These are phyloP conservation scores for Tinamus major DNA, from an alignment of 2,797 vertebrate genomes.

Conservation along the genomic window DNA sequence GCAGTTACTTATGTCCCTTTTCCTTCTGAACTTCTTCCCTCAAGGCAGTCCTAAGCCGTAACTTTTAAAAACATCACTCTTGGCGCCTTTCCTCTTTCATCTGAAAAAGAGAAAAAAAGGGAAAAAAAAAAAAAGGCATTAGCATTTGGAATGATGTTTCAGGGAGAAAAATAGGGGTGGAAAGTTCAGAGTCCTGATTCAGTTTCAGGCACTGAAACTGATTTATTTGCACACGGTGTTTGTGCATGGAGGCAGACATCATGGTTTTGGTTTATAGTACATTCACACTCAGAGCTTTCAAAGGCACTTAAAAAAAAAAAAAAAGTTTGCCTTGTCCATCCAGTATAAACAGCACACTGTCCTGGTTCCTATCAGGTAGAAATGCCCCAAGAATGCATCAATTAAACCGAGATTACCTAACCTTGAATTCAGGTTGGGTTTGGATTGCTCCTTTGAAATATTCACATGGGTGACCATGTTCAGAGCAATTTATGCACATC, in stretches of 20 bases:
- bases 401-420: not conserved
- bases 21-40: not conserved
- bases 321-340: not conserved
- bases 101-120: not conserved
- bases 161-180: fast-evolving
- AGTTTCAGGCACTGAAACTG: not conserved
- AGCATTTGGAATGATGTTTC: not conserved
- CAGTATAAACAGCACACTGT: not conserved
- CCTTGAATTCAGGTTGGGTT: not conserved
- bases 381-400: fast-evolving
- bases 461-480: not conserved
- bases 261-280: not conserved
- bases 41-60: not conserved
- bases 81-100: not conserved
- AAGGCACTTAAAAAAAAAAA: too few species aligned
- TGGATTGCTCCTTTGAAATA: not conserved
- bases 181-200: not conserved
- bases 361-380: not conserved
- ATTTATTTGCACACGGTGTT: not conserved
- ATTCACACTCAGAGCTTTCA: not conserved
- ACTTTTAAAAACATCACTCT: not conserved
- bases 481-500: not conserved
- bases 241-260: fast-evolving
- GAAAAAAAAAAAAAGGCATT: not conserved
- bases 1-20: not conserved